Evolutionary conservation across 2,888 invertebrate genomes (phyloP), one percentile per base, ranked within the genome.

Genomic region (Rhagonycha lutea): DNA sequence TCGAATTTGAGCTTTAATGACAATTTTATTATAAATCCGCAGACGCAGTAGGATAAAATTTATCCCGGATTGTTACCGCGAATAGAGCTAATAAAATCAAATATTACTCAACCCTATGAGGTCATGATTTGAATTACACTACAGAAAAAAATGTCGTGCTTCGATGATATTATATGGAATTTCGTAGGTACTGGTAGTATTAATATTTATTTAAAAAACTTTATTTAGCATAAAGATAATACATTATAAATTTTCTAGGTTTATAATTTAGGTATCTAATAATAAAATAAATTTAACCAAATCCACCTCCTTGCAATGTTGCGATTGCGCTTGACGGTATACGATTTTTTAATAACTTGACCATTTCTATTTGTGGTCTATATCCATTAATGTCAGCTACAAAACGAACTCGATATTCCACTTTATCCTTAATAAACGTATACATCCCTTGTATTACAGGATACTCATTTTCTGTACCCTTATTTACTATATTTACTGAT

Each of bases 241-340:
- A 32, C 32, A 32, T 32, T 12, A 12, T 12, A 32, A 32, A 32
- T 32, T n/a, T 32, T 12, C 32, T 12, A 2, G 12, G 18, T 18
- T 26, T 7, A 26, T 26, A 26, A 32, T 32, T 32, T 32, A 4
- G 12, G 12, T 12, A n/a, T n/a, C n/a, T n/a, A 32, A 32, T 4
- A 12, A 60, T 4, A 47, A 47, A 60, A n/a, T 24, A 47, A 14
- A n/a, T 23, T 69, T 69, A 69, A 60, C 69, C 69, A 32, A 69
- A 4, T 14, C 70, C 70, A n/a, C 70, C 70, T 14, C 72, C 72
- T 72, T 67, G 67, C 24, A 72, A 29, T 14, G 63, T 14, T 18
- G 63, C 63, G 12, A 63, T 12, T 23, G 63, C 63, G n/a, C 63
- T 63, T 24, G 18, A 18, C 23, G 63, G 63, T 24, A 63, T 63